Conservation (phyloP, 2,797 vertebrate species). For the Carapus acus region DNA sequence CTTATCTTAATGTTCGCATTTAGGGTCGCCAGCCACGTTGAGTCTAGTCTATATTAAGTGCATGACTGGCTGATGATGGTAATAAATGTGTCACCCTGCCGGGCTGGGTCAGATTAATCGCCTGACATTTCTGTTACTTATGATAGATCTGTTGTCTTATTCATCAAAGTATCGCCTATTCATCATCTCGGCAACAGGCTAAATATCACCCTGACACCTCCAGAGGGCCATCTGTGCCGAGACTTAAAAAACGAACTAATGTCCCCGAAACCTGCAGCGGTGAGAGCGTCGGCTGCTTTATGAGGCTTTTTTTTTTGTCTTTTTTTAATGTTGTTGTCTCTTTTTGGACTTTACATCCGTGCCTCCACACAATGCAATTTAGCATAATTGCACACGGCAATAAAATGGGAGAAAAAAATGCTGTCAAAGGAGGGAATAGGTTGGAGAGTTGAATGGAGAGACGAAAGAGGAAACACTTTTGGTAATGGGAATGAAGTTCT, state of each 20-base stretch:
- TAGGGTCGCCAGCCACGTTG: not conserved
- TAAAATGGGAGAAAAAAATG: constrained; percentile 33
- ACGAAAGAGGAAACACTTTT: constrained; percentile 40
- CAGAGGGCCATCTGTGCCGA: constrained; percentile 10
- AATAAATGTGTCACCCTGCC: constrained; percentile 8
- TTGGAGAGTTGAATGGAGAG: constrained; percentile 14
- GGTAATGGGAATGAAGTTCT: constrained; percentile 31
- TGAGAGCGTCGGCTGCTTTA: constrained; percentile 16
- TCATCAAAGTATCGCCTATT: constrained; percentile 47
- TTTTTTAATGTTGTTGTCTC: too few relatives aligned
- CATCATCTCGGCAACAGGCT: constrained; percentile 37
- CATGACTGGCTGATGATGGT: constrained; percentile 5
- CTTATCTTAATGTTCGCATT: not conserved
- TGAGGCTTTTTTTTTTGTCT: constrained; percentile 14
- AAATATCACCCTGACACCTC: constrained; percentile 28
- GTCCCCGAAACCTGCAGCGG: constrained; percentile 12
- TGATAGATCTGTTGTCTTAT: constrained; percentile 44
- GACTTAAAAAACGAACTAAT: constrained; percentile 17
- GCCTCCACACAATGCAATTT: constrained; percentile 33
- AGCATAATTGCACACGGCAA: constrained; percentile 42
- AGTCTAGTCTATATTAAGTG: constrained; percentile 6
- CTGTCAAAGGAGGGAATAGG: constrained; percentile 27
- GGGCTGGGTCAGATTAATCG: constrained; percentile 35
- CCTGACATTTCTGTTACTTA: constrained; percentile 42
- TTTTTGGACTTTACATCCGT: not conserved